These are phyloP conservation scores for Dasyurus viverrinus DNA, from an alignment of 2,113 vertebrate genomes.

Conservation along the genomic window DNA sequence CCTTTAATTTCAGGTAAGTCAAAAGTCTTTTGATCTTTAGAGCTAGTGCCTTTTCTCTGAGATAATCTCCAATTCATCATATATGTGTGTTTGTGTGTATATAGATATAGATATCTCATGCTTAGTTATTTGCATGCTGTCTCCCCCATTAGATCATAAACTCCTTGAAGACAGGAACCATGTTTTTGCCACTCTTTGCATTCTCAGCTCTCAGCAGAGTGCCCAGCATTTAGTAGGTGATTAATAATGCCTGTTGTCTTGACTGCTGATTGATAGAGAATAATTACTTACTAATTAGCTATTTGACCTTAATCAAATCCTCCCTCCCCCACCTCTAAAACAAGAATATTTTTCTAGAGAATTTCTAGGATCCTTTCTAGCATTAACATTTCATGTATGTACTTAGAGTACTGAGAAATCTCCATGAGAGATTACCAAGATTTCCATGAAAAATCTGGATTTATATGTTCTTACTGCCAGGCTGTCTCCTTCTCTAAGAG, in stretches of 20 bases:
- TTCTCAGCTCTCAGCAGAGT: background rate
- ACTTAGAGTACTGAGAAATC: background rate
- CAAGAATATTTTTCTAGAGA: background rate
- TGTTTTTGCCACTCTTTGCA: background rate
- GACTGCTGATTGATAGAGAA: background rate
- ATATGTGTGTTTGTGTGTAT: too few species aligned
- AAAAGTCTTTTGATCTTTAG: background rate
- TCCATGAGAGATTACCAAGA: background rate
- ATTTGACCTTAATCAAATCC: background rate
- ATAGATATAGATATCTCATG: background rate
- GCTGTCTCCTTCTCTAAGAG: background rate
- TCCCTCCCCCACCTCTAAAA: background rate
- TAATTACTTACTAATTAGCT: background rate
- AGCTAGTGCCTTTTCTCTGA: background rate
- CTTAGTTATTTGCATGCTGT: background rate
- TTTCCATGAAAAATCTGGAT: constrained; percentile 49
- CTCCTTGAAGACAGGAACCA: background rate
- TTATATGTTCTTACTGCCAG: background rate
- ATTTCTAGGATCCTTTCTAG: background rate
- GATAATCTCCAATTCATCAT: background rate
- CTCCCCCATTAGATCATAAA: background rate
- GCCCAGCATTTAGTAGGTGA: background rate
- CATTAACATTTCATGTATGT: constrained; percentile 25
- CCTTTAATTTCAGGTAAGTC: background rate
- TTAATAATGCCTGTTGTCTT: background rate